Base-by-base conservation (phyloP, 2,113 vertebrate species). In the Caloenas nicobarica region DNA sequence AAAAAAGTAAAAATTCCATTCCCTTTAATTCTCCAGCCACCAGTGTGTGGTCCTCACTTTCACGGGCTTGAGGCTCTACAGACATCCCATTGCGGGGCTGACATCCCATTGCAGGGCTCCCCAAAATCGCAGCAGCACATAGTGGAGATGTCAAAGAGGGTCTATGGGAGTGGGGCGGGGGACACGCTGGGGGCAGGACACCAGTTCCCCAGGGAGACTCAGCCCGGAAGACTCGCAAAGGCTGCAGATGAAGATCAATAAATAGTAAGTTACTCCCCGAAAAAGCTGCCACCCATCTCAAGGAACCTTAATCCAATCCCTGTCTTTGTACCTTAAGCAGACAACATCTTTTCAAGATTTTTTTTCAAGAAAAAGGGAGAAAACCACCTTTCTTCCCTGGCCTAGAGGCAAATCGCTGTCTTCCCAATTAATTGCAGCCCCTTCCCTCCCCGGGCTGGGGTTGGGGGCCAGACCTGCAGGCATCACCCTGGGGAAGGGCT, bases 391-490 rank as follows among this genome's bases (percentile, higher is more conserved):
- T 60, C 13, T 83, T 72, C 58, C 33, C 34, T 9, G 6, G 26
- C 33, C n/a, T 34, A n/a, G 56, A 2, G 9, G 29, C 29, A 71
- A 91, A 82, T 5, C 24, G 7, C 24, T 54, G 26, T 38, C 11
- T 65, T 38, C 42, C 17, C 23, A 83, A 0, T 61, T 38, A 61
- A 38, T 5, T 73, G 34, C 44, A 92, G 36, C 31, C 51, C 18
- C 40, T 64, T 58, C 29, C 57, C n/a, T 68, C 29, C 81, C 48
- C 36, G 18, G 42, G n/a, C 46, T 50, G 5, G 68, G 28, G n/a
- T 13, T 28, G 0, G 0, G 66, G 10, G 10, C 33, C 61, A 34
- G 48, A 84, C 5, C 33, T 4, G 0, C 2, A 1, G 48, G 53
- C 33, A 66, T 65, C 0, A 0, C 26, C 53, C 57, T 68, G 11